These are phyloP conservation scores for Amblyopsis hoosieri DNA, from an alignment of 2,797 vertebrate species.

Conservation along the genomic window DNA sequence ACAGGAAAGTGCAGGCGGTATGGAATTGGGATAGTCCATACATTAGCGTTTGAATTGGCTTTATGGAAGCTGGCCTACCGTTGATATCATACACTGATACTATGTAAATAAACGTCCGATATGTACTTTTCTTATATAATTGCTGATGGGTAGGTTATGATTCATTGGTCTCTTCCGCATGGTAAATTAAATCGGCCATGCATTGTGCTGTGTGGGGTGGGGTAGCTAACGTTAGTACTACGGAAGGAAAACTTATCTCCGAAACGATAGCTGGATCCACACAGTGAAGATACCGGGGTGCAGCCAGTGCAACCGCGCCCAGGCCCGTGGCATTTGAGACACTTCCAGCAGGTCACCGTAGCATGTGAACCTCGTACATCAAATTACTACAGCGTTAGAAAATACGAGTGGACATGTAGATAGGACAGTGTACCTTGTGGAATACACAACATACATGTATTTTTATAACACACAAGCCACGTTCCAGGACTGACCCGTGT, in stretches of 20 bases:
- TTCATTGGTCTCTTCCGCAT: slow-evolving; percentile 7
- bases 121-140: background rate
- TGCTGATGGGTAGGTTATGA: background rate
- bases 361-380: slow-evolving; percentile 2
- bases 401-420: background rate
- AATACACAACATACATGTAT: background rate
- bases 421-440: too few relatives aligned
- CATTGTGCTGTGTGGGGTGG: slow-evolving; percentile 49
- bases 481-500: slow-evolving; percentile 14
- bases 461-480: slow-evolving; percentile 18
- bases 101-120: background rate
- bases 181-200: slow-evolving; percentile 31
- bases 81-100: slow-evolving; percentile 7
- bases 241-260: slow-evolving; percentile 68
- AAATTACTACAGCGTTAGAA: background rate
- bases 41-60: slow-evolving; percentile 24
- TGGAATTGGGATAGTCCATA: slow-evolving; percentile 48
- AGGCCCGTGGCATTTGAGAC: slow-evolving; percentile 46
- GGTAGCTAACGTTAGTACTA: slow-evolving; percentile 62
- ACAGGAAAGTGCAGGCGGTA: slow-evolving; percentile 66
- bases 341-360: background rate
- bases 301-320: slow-evolving; percentile 66
- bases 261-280: slow-evolving; percentile 36
- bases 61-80: slow-evolving; percentile 39
- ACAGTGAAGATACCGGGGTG: slow-evolving; percentile 45